phyloP scores from a whole-genome alignment of 1,140 invertebrate genomes.

The Trichonephila inaurata region DNA sequence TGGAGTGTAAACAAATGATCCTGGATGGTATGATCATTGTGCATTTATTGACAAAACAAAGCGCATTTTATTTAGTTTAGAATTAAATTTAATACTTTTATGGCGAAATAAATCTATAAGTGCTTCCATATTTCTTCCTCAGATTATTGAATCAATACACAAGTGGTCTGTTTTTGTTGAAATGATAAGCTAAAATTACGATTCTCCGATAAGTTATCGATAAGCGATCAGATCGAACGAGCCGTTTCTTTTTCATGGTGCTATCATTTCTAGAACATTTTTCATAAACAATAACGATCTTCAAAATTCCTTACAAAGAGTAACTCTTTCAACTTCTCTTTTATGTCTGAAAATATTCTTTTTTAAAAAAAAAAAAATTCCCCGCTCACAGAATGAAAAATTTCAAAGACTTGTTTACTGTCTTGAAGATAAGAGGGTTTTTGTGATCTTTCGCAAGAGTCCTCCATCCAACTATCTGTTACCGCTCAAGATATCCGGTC shows the following conservation, averaged over 20 bases:
- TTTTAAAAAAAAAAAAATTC: not conserved
- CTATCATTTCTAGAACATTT: not conserved
- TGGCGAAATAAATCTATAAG: too few species aligned
- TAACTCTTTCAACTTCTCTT: not conserved
- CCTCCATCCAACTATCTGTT: not conserved
- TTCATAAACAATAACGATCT: not conserved
- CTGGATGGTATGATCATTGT: too few species aligned
- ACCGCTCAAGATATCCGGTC: not conserved
- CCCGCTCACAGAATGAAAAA: not conserved
- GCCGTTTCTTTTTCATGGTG: not conserved
- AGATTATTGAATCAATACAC: too few species aligned
- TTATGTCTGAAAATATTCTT: not conserved
- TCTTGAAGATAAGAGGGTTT: not conserved
- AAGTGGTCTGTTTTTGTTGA: too few species aligned
- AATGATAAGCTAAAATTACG: too few species aligned
- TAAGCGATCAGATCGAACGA: not conserved
- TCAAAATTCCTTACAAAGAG: not conserved
- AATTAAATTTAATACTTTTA: too few species aligned
- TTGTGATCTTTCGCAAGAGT: not conserved
- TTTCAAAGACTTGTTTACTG: constrained; percentile 9
- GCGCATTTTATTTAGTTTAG: too few species aligned
- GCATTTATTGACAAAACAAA: too few species aligned
- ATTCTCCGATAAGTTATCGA: too few species aligned
- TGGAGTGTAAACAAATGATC: too few species aligned
- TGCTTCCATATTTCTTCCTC: too few species aligned